A percentile compares a stretch with the other conserved stretches of the same genome.
Evolutionary conservation across 2,113 vertebrate species (phyloP).

Genomic region (Nesogale talazaci): DNA sequence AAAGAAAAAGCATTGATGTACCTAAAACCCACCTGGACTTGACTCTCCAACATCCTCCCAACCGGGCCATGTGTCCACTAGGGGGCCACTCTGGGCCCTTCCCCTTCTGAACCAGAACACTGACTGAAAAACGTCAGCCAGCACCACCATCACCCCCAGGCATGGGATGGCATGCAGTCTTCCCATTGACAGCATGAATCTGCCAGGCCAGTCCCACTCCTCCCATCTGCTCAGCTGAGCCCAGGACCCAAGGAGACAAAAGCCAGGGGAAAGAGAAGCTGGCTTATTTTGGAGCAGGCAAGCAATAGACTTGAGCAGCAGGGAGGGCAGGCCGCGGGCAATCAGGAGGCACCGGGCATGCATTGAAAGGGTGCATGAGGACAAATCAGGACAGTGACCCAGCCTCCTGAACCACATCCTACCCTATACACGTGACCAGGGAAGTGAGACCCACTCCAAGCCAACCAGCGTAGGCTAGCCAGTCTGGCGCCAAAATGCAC

Average conservation of each 20-base stretch:
- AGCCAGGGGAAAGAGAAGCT: neutral
- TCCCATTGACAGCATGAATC: constrained; percentile 31
- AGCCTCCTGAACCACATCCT: constrained; percentile 27
- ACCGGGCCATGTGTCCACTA: neutral
- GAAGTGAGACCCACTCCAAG: constrained; percentile 55
- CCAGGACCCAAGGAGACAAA: neutral
- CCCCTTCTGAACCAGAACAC: neutral
- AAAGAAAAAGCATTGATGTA: constrained; percentile 40
- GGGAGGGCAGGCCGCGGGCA: neutral
- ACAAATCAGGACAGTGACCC: neutral
- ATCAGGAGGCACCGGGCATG: neutral
- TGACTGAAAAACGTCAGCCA: neutral
- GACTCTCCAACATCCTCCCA: neutral
- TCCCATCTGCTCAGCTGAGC: neutral
- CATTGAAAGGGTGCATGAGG: neutral
- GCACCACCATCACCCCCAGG: neutral
- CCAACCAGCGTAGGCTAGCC: constrained; percentile 53
- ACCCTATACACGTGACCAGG: neutral
- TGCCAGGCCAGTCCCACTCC: neutral
- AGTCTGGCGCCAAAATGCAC: constrained; percentile 44
- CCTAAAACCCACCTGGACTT: neutral
- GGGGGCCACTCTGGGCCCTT: neutral
- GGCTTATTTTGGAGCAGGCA: neutral
- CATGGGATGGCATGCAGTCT: neutral
- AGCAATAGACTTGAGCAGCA: neutral